phyloP scores from a whole-genome alignment of 2,888 invertebrate genomes.

The Xylocampa areola region DNA sequence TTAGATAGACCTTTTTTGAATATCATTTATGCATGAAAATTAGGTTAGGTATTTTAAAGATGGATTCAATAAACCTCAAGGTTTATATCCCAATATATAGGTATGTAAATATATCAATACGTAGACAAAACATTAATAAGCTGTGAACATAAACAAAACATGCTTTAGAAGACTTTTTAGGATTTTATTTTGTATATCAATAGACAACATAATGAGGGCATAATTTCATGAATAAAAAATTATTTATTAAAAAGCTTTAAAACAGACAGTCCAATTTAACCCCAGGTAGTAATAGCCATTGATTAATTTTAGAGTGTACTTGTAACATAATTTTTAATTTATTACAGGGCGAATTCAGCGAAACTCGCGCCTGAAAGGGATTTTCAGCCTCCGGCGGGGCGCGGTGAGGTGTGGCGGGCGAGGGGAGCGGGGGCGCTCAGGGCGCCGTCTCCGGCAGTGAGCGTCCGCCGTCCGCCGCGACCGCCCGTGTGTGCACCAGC shows the following conservation, averaged over 20 bases:
- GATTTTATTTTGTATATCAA: slow-evolving; percentile 20
- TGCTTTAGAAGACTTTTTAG: neutral
- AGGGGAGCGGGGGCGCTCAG: slow-evolving; percentile 55
- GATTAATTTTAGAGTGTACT: slow-evolving; percentile 63
- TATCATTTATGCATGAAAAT: neutral
- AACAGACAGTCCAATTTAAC: slow-evolving; percentile 44
- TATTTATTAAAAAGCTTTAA: slow-evolving; percentile 22
- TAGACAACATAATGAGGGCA: slow-evolving; percentile 20
- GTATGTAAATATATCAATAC: neutral
- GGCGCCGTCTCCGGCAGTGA: slow-evolving; percentile 80
- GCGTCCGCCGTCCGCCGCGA: slow-evolving; percentile 63
- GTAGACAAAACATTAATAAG: neutral
- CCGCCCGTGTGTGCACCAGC: slow-evolving; percentile 53
- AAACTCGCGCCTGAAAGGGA: slow-evolving; percentile 70
- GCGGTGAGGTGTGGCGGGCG: slow-evolving; percentile 43
- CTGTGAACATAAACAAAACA: neutral
- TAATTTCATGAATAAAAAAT: slow-evolving; percentile 16
- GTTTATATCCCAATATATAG: slow-evolving; percentile 1
- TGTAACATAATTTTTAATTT: slow-evolving; percentile 66
- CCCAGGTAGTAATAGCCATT: slow-evolving; percentile 59
- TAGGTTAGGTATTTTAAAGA: neutral
- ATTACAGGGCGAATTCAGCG: slow-evolving; percentile 60
- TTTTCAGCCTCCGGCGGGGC: slow-evolving; percentile 66
- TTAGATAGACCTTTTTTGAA: slow-evolving; percentile 5
- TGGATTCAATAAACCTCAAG: slow-evolving; percentile 4